Evolutionary conservation across 2,113 vertebrate genomes (phyloP).

Genomic region (Plectropomus leopardus): DNA sequence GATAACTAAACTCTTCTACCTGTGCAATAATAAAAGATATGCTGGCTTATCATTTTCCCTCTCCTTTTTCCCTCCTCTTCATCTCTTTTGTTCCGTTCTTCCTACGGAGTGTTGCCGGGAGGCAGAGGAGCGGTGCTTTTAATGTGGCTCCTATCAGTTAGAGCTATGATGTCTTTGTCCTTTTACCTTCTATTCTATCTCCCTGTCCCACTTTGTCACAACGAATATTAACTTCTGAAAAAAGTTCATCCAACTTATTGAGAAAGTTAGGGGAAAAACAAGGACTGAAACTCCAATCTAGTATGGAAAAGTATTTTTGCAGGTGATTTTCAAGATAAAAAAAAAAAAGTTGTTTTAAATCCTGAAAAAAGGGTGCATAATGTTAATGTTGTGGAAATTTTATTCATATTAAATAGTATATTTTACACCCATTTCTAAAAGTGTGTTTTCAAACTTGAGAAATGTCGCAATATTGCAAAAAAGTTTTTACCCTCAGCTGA

Average conservation of each 20-base stretch:
- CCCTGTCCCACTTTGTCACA: slow-evolving; percentile 67
- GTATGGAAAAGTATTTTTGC: slow-evolving; percentile 16
- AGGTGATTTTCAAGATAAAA: slow-evolving; percentile 12
- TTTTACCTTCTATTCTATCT: slow-evolving; percentile 57
- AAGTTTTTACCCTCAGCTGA: not conserved
- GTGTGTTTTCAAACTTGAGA: no score
- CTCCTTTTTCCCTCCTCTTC: slow-evolving; percentile 45
- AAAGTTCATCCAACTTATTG: slow-evolving; percentile 66
- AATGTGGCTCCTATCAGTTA: slow-evolving; percentile 72
- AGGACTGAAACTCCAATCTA: slow-evolving; percentile 32
- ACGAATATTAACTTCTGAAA: slow-evolving; percentile 64
- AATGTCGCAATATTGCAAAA: not conserved
- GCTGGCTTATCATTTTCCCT: slow-evolving; percentile 69
- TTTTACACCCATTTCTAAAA: not conserved
- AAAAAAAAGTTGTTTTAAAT: not conserved
- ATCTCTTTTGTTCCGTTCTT: slow-evolving; percentile 67
- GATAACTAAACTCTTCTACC: slow-evolving; percentile 67
- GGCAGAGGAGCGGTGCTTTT: slow-evolving; percentile 63
- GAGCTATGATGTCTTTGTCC: slow-evolving; percentile 74
- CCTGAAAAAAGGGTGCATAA: not conserved
- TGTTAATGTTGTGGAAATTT: not conserved
- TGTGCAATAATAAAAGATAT: slow-evolving; percentile 74
- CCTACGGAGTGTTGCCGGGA: slow-evolving; percentile 58
- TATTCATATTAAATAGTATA: no score
- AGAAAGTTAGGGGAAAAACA: slow-evolving; percentile 56